Evolutionary conservation across 2,888 invertebrate species (phyloP).

Genomic region (Cheilosia soror): DNA sequence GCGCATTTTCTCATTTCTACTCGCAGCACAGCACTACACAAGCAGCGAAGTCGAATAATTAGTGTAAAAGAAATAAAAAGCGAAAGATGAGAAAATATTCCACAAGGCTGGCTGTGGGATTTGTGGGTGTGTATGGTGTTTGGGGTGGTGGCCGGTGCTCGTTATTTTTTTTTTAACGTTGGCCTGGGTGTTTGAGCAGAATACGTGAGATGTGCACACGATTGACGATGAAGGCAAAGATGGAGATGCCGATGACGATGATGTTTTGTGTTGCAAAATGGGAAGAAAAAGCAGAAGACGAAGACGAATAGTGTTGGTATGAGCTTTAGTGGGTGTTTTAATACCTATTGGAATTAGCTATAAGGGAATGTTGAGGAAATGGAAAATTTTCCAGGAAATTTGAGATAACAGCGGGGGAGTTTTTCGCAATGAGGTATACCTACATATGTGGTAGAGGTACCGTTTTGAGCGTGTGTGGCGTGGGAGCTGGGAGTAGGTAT

Average conservation of each 20-base stretch:
- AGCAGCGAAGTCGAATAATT: constrained; percentile 1
- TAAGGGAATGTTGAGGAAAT: constrained; percentile 36
- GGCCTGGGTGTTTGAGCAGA: constrained; percentile 10
- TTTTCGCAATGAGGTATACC: constrained; percentile 34
- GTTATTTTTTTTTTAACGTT: constrained; percentile 30
- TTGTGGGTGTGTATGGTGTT: constrained; percentile 73
- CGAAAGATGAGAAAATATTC: constrained; percentile 56
- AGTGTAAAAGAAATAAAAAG: constrained; percentile 51
- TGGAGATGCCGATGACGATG: constrained; percentile 15
- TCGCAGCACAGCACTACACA: constrained; percentile 10
- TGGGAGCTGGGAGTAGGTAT: no score
- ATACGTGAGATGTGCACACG: constrained; percentile 56
- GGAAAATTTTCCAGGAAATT: constrained; percentile 56
- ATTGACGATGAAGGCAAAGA: constrained; percentile 23
- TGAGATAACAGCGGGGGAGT: constrained; percentile 25
- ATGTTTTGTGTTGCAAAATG: constrained; percentile 22
- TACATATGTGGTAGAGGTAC: constrained; percentile 12
- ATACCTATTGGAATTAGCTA: constrained; percentile 22
- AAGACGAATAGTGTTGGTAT: constrained; percentile 19
- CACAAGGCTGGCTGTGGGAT: constrained; percentile 65
- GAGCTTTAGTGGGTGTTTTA: constrained; percentile 42
- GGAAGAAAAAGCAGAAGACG: constrained; percentile 14
- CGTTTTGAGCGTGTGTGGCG: constrained; percentile 21
- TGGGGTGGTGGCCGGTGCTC: constrained; percentile 69
- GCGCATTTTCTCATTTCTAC: constrained; percentile 69